phyloP scores from a whole-genome alignment of 1,140 invertebrate genomes.

The Nasonia vitripennis region DNA sequence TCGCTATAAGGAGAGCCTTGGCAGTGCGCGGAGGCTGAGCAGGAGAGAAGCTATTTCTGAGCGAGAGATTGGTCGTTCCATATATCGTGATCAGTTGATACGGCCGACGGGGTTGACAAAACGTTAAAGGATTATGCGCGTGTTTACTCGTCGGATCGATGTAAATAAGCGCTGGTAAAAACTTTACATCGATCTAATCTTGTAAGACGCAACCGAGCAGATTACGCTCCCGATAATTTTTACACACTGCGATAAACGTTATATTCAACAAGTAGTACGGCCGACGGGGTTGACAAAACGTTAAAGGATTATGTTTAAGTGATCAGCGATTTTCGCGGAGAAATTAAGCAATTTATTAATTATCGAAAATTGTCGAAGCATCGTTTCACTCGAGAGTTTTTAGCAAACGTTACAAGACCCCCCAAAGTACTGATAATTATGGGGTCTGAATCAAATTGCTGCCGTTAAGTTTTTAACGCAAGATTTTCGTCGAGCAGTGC shows the following conservation, averaged over 20 bases:
- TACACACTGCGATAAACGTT: neutral
- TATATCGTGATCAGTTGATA: too few species aligned
- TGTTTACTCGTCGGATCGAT: neutral
- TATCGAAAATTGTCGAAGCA: too few species aligned
- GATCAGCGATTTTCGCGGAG: too few species aligned
- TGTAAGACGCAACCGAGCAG: neutral
- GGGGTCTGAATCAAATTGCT: neutral
- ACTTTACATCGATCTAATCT: neutral
- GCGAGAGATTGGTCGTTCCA: too few species aligned
- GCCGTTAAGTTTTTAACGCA: neutral
- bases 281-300: neutral
- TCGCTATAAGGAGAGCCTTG: neutral
- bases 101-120: neutral
- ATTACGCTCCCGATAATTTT: neutral
- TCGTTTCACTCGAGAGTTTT: too few species aligned
- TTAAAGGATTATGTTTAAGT: too few species aligned
- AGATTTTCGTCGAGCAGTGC: neutral
- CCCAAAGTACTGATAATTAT: too few species aligned
- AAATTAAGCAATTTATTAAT: too few species aligned
- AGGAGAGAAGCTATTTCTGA: neutral
- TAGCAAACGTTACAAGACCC: too few species aligned
- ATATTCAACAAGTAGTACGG: neutral
- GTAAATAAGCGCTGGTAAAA: neutral
- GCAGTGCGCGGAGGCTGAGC: neutral
- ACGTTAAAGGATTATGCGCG: too few species aligned